These are phyloP conservation scores for Cremastinae sp. DNA, from an alignment of 2,888 invertebrate species.

Conservation along the genomic window DNA sequence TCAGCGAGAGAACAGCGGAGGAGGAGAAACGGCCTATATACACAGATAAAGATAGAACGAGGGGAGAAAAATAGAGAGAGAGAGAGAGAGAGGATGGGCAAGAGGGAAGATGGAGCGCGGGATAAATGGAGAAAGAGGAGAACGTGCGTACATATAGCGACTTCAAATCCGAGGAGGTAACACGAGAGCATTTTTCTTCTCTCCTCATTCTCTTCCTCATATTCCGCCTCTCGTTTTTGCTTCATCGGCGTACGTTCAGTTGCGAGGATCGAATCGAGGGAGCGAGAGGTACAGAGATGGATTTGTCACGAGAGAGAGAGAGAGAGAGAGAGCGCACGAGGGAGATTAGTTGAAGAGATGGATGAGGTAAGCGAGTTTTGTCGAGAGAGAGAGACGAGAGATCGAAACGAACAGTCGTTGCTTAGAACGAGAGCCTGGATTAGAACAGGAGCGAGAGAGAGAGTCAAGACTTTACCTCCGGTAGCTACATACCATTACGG, in stretches of 20 bases:
- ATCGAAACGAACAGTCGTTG: not conserved
- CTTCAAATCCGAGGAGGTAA: conserved; percentile 53
- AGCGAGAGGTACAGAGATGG: conserved; percentile 3
- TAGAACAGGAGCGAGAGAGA: not conserved
- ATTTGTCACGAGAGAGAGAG: conserved; percentile 4
- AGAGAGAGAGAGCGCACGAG: conserved; percentile 1
- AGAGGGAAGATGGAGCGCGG: too few species aligned
- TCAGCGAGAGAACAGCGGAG: conserved; percentile 34
- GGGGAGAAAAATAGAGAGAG: not conserved
- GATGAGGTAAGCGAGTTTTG: conserved; percentile 25
- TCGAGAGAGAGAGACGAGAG: not conserved
- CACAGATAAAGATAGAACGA: conserved; percentile 45
- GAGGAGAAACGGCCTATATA: conserved; percentile 7
- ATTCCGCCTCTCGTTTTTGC: too few species aligned
- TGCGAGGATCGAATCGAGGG: conserved; percentile 8
- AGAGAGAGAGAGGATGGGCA: conserved; percentile 14
- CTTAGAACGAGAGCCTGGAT: conserved; percentile 15
- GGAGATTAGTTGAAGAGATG: conserved; percentile 41
- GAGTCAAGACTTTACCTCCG: conserved; percentile 1
- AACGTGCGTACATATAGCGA: too few species aligned
- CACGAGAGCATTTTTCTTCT: conserved; percentile 57
- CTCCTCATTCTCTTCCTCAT: too few species aligned
- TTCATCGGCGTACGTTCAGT: not conserved
- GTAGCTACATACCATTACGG: conserved; percentile 8
- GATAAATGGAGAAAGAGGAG: not conserved